Evolutionary conservation across 2,113 vertebrate genomes (phyloP).

Genomic region (Pleuronectes platessa): DNA sequence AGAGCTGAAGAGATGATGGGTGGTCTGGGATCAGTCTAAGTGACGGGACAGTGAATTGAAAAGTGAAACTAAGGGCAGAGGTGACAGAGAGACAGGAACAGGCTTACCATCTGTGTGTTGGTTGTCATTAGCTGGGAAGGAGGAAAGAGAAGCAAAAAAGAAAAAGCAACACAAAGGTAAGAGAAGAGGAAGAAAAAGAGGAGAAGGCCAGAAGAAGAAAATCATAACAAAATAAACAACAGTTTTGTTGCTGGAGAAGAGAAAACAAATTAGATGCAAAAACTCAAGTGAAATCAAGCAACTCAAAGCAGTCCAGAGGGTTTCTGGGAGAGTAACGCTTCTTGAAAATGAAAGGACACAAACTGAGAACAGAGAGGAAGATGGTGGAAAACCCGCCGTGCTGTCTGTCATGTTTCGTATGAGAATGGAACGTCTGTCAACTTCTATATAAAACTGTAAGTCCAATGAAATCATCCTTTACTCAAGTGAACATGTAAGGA

Average conservation of each 20-base stretch:
- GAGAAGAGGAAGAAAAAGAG: constrained; percentile 85
- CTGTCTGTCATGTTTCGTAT: constrained; percentile 46
- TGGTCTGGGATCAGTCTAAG: constrained; percentile 15
- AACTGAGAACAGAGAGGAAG: constrained; percentile 77
- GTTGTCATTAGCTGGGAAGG: constrained; percentile 95
- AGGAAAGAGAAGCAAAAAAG: constrained; percentile 89
- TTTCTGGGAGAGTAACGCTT: constrained; percentile 44
- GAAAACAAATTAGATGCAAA: constrained; percentile 18
- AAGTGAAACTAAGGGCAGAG: constrained; percentile 63
- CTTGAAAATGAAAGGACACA: constrained; percentile 75
- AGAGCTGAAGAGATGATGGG: constrained; percentile 11
- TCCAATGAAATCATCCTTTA: background rate
- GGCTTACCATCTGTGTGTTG: constrained; percentile 99
- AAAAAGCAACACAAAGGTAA: constrained; percentile 85
- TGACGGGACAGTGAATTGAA: constrained; percentile 36
- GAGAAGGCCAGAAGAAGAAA: constrained; percentile 73
- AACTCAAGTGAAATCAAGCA: constrained; percentile 59
- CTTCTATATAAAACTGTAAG: background rate
- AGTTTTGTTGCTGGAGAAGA: constrained; percentile 38
- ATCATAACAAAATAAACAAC: constrained; percentile 55
- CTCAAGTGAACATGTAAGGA: background rate
- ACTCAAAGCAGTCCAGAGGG: constrained; percentile 66
- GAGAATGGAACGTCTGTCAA: constrained; percentile 37
- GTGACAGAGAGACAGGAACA: constrained; percentile 79
- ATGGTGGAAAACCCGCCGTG: constrained; percentile 71